A percentile compares a stretch with the other conserved stretches of the same genome.
Evolutionary conservation across 2,888 invertebrate species (phyloP).

Genomic region (Lasius fuliginosus): DNA sequence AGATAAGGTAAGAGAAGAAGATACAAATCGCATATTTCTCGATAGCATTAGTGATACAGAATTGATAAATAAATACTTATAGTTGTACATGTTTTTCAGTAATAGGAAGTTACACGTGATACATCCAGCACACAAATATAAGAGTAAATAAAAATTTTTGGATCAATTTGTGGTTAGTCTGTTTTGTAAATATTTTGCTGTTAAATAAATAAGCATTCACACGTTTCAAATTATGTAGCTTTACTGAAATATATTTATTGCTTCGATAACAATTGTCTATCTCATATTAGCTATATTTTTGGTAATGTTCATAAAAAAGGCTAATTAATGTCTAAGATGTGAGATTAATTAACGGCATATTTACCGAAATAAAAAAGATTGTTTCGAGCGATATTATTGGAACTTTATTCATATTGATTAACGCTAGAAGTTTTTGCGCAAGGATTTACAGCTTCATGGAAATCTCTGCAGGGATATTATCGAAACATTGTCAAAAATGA

Average conservation of each 20-base stretch:
- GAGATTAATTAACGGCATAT: background rate
- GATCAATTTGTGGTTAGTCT: background rate
- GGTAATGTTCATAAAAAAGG: background rate
- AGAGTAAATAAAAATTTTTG: background rate
- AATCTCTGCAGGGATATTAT: background rate
- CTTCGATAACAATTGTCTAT: background rate
- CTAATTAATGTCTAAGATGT: background rate
- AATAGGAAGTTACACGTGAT: background rate
- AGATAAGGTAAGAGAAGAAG: background rate
- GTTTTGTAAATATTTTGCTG: too few relatives aligned
- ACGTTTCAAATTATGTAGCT: background rate
- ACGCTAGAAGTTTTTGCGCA: constrained; percentile 21
- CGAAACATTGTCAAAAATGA: background rate
- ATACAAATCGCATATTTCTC: background rate
- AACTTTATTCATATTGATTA: constrained; percentile 10
- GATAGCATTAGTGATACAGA: background rate
- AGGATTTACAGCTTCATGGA: background rate
- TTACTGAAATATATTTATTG: background rate
- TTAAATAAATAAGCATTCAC: too few relatives aligned
- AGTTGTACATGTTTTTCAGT: background rate
- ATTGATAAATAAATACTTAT: background rate
- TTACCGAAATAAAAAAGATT: background rate
- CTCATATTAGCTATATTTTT: background rate
- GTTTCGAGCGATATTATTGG: background rate
- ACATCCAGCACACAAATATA: too few relatives aligned